Conservation (phyloP, 1,140 invertebrate genomes). For the Euura lappo region DNA sequence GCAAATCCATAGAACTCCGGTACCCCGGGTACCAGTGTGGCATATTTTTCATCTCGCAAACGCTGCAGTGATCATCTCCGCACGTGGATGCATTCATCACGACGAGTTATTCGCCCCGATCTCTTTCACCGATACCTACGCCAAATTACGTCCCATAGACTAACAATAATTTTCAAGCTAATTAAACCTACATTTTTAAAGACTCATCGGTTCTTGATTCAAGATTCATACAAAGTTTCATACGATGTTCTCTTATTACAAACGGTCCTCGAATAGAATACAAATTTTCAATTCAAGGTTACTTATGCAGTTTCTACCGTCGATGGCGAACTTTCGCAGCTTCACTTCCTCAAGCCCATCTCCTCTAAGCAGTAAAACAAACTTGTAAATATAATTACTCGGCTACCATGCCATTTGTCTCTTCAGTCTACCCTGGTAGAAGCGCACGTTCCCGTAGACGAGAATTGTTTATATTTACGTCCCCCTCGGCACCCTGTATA, state of each 20-base stretch:
- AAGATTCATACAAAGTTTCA: too few relatives aligned
- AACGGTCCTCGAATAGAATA: constrained; percentile 2
- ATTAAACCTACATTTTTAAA: too few relatives aligned
- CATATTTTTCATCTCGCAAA: neutral
- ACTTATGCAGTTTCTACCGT: neutral
- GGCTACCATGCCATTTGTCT: neutral
- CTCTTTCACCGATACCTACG: too few relatives aligned
- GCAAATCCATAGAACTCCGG: neutral
- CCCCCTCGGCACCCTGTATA: neutral
- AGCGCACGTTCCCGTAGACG: neutral
- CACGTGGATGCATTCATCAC: neutral
- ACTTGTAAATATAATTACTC: constrained; percentile 2
- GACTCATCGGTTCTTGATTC: too few relatives aligned
- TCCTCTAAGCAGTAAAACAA: neutral
- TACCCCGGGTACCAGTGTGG: neutral
- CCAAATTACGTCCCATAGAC: too few relatives aligned
- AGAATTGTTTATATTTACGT: constrained; percentile 2
- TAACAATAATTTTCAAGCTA: too few relatives aligned
- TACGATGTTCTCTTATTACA: too few relatives aligned
- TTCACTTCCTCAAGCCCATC: neutral
- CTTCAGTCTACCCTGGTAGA: neutral
- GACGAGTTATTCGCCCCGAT: too few relatives aligned
- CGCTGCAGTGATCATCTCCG: neutral
- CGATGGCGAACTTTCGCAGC: neutral
- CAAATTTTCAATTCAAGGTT: too few relatives aligned